Conservation (phyloP, 2,113 vertebrate genomes). For the Connochaetes taurinus region DNA sequence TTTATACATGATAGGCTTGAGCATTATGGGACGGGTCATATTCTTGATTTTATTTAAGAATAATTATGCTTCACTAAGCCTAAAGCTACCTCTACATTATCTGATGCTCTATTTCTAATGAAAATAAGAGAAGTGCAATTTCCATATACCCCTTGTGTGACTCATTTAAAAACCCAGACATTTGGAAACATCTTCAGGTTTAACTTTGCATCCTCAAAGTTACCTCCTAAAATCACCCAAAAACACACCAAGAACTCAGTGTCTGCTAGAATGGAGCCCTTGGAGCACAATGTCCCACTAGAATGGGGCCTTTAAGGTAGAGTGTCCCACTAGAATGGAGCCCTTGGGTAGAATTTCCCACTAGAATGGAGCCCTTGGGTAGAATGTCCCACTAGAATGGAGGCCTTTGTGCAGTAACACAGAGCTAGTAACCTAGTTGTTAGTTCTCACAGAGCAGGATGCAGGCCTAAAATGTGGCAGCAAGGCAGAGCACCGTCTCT, state of each 20-base stretch:
- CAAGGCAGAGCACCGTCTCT: neutral
- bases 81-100: neutral
- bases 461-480: neutral
- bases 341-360: rapidly evolving
- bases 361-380: too few relatives aligned
- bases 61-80: neutral
- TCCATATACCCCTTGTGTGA: neutral
- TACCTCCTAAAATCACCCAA: neutral
- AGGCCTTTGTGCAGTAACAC: neutral
- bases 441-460: neutral
- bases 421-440: neutral
- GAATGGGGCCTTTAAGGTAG: rapidly evolving
- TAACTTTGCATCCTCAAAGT: neutral
- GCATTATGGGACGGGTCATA: neutral
- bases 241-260: neutral
- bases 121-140: neutral
- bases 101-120: neutral
- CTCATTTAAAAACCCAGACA: neutral
- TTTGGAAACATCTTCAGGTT: neutral
- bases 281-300: neutral
- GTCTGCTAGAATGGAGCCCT: neutral
- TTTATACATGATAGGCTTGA: neutral
- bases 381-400: neutral
- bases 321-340: neutral
- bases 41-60: neutral